Evolutionary conservation across 2,888 invertebrate species (phyloP).

Genomic region (Scelioninae gen. 1): DNA sequence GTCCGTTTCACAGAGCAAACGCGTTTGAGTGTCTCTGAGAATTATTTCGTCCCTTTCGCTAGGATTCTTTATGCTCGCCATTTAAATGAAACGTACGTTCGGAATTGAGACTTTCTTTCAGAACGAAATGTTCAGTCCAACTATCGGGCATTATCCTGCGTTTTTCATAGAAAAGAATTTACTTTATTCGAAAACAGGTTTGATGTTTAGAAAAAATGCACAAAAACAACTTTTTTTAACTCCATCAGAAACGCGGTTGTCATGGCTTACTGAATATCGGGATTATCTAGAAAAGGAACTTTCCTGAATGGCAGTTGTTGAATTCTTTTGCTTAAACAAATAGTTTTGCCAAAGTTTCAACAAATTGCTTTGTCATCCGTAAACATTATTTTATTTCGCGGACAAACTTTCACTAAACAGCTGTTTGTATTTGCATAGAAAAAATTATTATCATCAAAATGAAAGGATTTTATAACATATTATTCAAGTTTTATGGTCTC

Average conservation of each 20-base stretch:
- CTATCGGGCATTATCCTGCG: conserved; percentile 41
- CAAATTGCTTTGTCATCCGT: too few relatives aligned
- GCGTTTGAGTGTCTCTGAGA: conserved; percentile 74
- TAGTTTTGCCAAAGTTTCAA: too few relatives aligned
- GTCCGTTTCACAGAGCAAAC: conserved; percentile 73
- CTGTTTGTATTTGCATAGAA: too few relatives aligned
- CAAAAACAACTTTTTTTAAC: conserved; percentile 42
- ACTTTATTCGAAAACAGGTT: conserved; percentile 47
- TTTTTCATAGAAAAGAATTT: conserved; percentile 26
- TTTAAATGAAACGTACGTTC: conserved; percentile 62
- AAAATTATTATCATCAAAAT: too few relatives aligned
- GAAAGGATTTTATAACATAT: background rate
- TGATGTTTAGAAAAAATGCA: conserved; percentile 26
- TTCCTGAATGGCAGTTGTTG: background rate
- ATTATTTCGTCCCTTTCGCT: conserved; percentile 73
- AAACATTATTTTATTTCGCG: background rate
- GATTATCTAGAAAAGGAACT: background rate
- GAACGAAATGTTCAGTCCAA: conserved; percentile 22
- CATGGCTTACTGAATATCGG: background rate
- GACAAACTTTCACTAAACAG: background rate
- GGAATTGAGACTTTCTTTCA: conserved; percentile 54
- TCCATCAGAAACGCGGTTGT: background rate
- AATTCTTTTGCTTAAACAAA: too few relatives aligned
- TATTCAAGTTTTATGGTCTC: background rate
- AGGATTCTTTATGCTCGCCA: conserved; percentile 57